Percentiles rank a stretch among this genome's conserved stretches.
Conservation (phyloP, 2,888 invertebrate species). For the Euzetes globulus region DNA sequence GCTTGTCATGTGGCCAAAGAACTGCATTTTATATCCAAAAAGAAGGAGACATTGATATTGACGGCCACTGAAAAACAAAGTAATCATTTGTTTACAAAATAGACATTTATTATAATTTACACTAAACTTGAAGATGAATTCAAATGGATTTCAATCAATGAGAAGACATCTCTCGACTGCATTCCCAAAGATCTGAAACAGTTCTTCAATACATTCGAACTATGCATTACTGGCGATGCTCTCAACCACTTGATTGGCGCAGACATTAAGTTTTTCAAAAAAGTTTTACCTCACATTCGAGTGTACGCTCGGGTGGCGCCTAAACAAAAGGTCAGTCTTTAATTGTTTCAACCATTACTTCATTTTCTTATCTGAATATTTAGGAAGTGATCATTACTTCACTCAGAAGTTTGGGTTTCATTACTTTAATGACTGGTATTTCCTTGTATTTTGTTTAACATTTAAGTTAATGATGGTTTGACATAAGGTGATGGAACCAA, state of each 20-base stretch:
- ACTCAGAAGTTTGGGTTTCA: constrained; percentile 75
- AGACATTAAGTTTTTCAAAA: constrained; percentile 58
- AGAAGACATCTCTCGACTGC: constrained; percentile 44
- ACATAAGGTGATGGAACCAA: constrained; percentile 89
- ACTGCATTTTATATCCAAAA: constrained; percentile 67
- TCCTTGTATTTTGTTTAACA: neutral
- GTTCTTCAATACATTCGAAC: constrained; percentile 67
- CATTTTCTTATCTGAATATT: constrained; percentile 23
- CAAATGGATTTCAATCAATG: constrained; percentile 51
- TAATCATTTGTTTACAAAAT: neutral
- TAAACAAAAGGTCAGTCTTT: constrained; percentile 68
- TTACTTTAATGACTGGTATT: constrained; percentile 84
- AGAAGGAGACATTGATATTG: constrained; percentile 49
- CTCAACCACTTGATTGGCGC: constrained; percentile 61
- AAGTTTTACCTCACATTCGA: constrained; percentile 73
- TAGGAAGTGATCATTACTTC: constrained; percentile 80
- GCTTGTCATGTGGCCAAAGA: constrained; percentile 98
- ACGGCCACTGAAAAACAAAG: constrained; percentile 37
- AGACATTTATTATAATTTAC: neutral
- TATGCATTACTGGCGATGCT: constrained; percentile 93
- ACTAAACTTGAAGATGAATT: neutral
- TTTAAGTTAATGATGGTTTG: neutral
- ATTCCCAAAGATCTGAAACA: constrained; percentile 50
- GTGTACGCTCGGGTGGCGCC: constrained; percentile 97
- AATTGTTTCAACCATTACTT: neutral